Base-by-base conservation (phyloP, 2,888 invertebrate genomes). In the Erebia epiphron region DNA sequence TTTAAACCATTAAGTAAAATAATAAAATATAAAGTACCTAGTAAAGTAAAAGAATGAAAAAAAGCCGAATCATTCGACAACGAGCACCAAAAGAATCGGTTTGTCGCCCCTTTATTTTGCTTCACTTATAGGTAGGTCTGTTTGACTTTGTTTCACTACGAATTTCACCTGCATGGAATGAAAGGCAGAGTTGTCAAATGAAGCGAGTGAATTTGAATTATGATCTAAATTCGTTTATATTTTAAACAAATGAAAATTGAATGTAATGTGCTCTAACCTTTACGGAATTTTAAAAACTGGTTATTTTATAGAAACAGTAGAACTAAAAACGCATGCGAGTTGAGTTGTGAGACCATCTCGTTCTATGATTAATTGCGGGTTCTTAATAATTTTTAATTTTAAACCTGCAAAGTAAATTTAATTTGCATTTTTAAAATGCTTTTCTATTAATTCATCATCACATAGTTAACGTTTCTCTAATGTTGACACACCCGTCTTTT, bases 371-470 rank as follows among this genome's bases (percentile, higher is more conserved):
- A 46, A 62, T 62, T 21, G 62, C 14, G 62, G 60, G 62, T 62
- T 62, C 62, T 62, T 18, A 49, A 62, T 60, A 43, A 10, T 60
- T 49, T 62, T 62, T 46, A 62, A 62, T 62, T 62, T 62, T 62
- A 46, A 21, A 49, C 62, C 62, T 21, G 62, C 18, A 62, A 62
- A 49, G 62, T 62, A 62, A 62, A 62, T 62, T 46, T 46, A 62
- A 62, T 62, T 62, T 62, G 46, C 62, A 62, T 62, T 21, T 62
- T 21, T 49, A 62, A 62, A 16, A 41, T 49, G 62, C 46, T 62
- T 11, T 49, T 62, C 18, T 46, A 62, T 62, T 62, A 62, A 62
- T 62, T 62, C 43, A 46, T 49, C 62, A 62, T 21, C 18, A 14
- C 18, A 8, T 62, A 21, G 11, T 61, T 61, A 46, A 18, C 18